phyloP scores from a whole-genome alignment of 2,797 vertebrate species.

The Acropternis orthonyx region DNA sequence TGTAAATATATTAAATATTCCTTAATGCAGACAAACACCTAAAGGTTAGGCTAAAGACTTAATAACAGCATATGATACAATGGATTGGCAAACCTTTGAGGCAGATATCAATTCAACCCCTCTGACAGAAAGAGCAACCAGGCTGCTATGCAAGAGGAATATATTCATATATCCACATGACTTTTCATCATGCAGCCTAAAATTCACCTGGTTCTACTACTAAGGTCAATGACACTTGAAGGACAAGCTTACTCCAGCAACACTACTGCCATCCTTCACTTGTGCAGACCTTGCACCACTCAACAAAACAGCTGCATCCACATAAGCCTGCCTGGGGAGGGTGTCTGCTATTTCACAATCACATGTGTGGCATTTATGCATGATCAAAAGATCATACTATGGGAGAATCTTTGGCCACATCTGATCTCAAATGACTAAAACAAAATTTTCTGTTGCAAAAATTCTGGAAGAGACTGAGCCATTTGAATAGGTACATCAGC shows the following conservation, averaged over 20 bases:
- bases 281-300: neutral
- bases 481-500: neutral
- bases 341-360: neutral
- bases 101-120: neutral
- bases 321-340: too few species aligned
- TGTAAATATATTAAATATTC: neutral
- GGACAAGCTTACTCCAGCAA: neutral
- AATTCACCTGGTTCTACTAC: neutral
- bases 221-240: neutral
- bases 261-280: neutral
- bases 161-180: neutral
- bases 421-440: neutral
- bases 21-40: neutral
- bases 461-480: neutral
- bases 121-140: neutral
- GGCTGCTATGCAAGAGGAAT: neutral
- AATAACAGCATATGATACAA: neutral
- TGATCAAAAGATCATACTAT: neutral
- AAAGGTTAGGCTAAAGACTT: neutral
- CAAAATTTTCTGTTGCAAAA: neutral
- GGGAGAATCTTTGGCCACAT: neutral
- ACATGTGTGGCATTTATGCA: rapidly evolving
- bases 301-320: neutral
- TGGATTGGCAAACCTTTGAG: neutral
- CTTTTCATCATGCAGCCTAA: neutral